phyloP scores from a whole-genome alignment of 2,888 invertebrate species.

The Coleophora flavipennella region DNA sequence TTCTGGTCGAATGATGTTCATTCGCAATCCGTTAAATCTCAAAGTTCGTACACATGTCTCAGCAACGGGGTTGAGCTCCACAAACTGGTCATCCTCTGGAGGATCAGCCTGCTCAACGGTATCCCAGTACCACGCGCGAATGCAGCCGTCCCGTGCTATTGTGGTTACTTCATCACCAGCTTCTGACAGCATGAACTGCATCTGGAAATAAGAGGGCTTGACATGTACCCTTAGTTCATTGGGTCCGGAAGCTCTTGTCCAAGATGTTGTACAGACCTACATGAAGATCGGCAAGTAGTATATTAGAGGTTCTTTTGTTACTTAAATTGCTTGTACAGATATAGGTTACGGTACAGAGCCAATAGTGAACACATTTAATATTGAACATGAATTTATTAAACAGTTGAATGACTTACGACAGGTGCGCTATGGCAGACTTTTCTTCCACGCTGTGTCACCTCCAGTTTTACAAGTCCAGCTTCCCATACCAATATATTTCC shows the following conservation, averaged over 20 bases:
- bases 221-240: no score
- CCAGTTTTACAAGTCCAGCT: constrained; percentile 88
- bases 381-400: no score
- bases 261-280: no score
- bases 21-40: no score
- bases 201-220: constrained; percentile 31
- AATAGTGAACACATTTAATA: no score
- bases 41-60: constrained; percentile 74
- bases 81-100: constrained; percentile 82
- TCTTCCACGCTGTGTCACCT: constrained; percentile 80
- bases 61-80: constrained; percentile 89
- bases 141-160: constrained; percentile 81
- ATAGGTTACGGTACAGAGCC: no score
- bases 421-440: constrained; percentile 83
- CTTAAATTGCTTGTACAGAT: no score
- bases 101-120: constrained; percentile 91
- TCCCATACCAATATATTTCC: constrained; percentile 95
- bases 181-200: constrained; percentile 60
- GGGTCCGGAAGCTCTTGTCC: no score
- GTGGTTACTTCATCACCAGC: constrained; percentile 62
- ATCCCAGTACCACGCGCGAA: constrained; percentile 92
- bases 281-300: no score
- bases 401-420: constrained; percentile 55
- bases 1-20: no score
- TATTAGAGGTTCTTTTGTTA: no score